phyloP scores from a whole-genome alignment of 1,140 invertebrate species.

The Drosophila virilis region DNA sequence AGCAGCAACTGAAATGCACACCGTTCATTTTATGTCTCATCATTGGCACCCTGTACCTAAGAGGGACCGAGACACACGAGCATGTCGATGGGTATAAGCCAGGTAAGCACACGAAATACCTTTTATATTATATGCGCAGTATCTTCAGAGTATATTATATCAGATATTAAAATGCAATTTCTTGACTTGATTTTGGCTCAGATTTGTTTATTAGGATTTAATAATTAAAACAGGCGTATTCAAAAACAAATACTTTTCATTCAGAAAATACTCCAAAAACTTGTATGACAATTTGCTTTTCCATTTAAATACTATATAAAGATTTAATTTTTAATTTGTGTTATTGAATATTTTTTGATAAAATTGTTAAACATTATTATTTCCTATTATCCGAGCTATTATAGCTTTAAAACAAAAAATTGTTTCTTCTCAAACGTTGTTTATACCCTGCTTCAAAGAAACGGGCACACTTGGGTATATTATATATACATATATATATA shows the following conservation, averaged over 20 bases:
- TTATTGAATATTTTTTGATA: background rate
- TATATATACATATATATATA: too few relatives aligned
- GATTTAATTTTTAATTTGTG: background rate
- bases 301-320: background rate
- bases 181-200: background rate
- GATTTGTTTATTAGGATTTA: too few relatives aligned
- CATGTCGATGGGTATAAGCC: constrained; percentile 78
- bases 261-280: too few relatives aligned
- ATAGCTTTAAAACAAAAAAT: background rate
- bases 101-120: constrained; percentile 56
- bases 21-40: constrained; percentile 50
- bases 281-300: too few relatives aligned
- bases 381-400: background rate
- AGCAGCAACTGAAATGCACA: constrained; percentile 33
- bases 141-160: background rate
- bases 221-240: too few relatives aligned
- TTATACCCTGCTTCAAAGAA: background rate
- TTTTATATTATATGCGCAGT: background rate
- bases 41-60: constrained; percentile 50
- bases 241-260: too few relatives aligned
- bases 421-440: background rate
- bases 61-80: constrained; percentile 59
- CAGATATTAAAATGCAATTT: background rate
- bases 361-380: background rate
- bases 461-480: too few relatives aligned